phyloP scores from a whole-genome alignment of 2,797 vertebrate genomes.

The Myotis findleyi region DNA sequence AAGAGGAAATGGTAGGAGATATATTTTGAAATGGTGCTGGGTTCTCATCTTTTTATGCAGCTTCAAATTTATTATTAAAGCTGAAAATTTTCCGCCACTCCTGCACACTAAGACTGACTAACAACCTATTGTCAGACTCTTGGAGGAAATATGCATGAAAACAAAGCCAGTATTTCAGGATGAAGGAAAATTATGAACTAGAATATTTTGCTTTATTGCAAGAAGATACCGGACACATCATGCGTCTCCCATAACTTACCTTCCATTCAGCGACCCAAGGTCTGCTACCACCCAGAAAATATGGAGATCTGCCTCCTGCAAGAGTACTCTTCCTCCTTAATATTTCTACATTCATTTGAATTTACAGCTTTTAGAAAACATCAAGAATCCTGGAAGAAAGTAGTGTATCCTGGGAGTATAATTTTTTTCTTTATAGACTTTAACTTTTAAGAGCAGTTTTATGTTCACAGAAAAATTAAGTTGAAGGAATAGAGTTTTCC shows the following conservation, averaged over 20 bases:
- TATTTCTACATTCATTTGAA: neutral
- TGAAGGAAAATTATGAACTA: constrained; percentile 2
- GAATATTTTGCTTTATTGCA: neutral
- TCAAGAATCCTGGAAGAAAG: neutral
- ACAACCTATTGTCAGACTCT: neutral
- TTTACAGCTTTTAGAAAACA: neutral
- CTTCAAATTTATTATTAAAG: neutral
- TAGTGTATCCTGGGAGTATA: neutral
- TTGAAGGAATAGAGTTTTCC: neutral
- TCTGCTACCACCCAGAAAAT: neutral
- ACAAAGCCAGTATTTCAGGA: neutral
- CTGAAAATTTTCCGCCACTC: neutral
- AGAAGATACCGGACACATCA: accelerated
- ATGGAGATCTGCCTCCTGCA: neutral
- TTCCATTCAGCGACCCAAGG: neutral
- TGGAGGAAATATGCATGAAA: neutral
- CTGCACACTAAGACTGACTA: neutral
- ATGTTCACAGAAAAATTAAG: neutral
- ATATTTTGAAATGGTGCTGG: neutral
- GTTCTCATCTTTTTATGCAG: neutral
- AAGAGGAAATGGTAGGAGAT: neutral
- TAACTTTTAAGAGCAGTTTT: neutral
- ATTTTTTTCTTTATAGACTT: neutral
- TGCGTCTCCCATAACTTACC: neutral
- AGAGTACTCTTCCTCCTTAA: neutral